Evolutionary conservation across 2,113 vertebrate genomes (phyloP), one percentile per base, ranked within the genome.

Genomic region (Tragelaphus imberbis): DNA sequence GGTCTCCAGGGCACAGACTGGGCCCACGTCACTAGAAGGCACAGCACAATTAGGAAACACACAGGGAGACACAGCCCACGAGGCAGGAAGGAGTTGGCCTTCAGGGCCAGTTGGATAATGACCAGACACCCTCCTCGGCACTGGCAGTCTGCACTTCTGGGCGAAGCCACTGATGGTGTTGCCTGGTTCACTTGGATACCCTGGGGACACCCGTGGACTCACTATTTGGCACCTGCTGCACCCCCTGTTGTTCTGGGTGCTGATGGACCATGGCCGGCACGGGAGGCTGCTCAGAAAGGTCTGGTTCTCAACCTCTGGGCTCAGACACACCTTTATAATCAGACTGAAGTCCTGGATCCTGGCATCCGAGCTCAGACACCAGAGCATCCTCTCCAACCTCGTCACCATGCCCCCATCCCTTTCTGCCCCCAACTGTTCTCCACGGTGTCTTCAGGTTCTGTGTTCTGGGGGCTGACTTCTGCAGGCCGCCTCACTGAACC

Each of bases 21-120:
- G 81, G 53, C n/a, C 33, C 44, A 19, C 0, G 10, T 95, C 77
- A 94, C 97, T 97, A 27, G 36, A 88, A 49, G 95, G 30, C n/a
- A 81, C 5, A 49, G 12, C 28, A 15, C 11, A 8, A 14, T 79
- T 33, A 91, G 55, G 7, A 21, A 8, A 11, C 2, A 3, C 16
- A 1, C 17, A 11, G 16, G 23, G 17, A 40, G 44, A 77, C 21
- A 4, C 13, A 13, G 56, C 10, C 65, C 9, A 0, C 0, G 0
- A 3, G 71, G 55, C 30, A 27, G 30, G 51, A 71, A 44, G 80
- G 28, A 11, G 17, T 4, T 44, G 19, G 9, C 47, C n/a, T 53
- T 10, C 15, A 15, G 75, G 71, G n/a, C 44, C n/a, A 7, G 5
- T 0, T 2, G 14, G 2, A 3, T 11, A 13, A 12, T 9, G 14